Conservation (phyloP, 2,113 vertebrate genomes). For the Entomyzon cyanotis region DNA sequence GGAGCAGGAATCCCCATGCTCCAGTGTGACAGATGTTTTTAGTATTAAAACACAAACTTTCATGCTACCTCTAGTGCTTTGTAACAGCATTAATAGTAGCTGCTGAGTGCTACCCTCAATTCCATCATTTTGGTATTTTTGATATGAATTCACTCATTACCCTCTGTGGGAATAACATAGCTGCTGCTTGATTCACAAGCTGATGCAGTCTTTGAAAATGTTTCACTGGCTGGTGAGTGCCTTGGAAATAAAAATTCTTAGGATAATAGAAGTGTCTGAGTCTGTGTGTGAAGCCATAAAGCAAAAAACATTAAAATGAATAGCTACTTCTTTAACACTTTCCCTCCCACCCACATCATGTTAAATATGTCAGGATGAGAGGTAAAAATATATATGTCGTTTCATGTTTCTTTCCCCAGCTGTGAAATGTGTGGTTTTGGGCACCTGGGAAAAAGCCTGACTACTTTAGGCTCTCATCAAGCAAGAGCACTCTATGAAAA, state of each 20-base stretch:
- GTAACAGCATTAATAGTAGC: not conserved
- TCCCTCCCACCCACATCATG: not conserved
- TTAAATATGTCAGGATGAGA: not conserved
- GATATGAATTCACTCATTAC: not conserved
- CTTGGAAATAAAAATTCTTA: not conserved
- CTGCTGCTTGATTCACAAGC: not conserved
- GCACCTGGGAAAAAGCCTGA: not conserved
- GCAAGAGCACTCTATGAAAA: not conserved
- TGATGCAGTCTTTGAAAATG: not conserved
- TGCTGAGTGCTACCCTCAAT: not conserved
- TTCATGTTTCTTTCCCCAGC: not conserved
- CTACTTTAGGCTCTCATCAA: not conserved
- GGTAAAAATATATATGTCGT: not conserved
- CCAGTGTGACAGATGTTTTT: not conserved
- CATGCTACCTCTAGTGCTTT: fast-evolving
- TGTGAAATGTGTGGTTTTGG: not conserved
- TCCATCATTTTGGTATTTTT: not conserved
- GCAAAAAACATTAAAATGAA: not conserved
- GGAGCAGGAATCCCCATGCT: not conserved
- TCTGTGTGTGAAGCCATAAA: not conserved
- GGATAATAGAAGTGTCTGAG: not conserved
- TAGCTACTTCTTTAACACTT: not conserved
- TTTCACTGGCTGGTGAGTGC: not conserved
- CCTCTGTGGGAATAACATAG: not conserved
- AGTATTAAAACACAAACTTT: not conserved